These are phyloP conservation scores for Pseudachorutes palmiensis DNA, from an alignment of 1,140 invertebrate species.

Conservation along the genomic window DNA sequence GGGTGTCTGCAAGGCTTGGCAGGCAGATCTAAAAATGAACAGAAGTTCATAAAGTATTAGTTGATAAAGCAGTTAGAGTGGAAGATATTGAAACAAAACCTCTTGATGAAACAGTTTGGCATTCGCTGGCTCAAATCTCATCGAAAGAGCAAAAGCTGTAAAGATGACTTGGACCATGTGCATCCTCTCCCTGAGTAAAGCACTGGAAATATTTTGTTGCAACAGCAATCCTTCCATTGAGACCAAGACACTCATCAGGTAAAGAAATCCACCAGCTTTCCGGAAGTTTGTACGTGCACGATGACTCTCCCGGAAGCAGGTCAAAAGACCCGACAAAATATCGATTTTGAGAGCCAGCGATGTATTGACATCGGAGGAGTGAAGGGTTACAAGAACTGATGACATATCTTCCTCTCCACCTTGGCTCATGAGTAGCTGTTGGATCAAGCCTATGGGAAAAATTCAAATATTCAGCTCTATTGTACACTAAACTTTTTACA, in stretches of 20 bases:
- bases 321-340: slow-evolving; percentile 78
- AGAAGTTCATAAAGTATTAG: not conserved
- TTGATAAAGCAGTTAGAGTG: too few relatives aligned
- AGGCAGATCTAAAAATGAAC: slow-evolving; percentile 64
- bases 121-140: slow-evolving; percentile 98
- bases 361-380: slow-evolving; percentile 64
- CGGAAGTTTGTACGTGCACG: slow-evolving; percentile 91
- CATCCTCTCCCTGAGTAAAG: slow-evolving; percentile 46
- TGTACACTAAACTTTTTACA: too few relatives aligned
- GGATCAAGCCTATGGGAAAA: slow-evolving; percentile 38
- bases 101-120: slow-evolving; percentile 96
- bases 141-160: slow-evolving; percentile 91
- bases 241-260: slow-evolving; percentile 89
- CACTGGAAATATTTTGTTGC: slow-evolving; percentile 45
- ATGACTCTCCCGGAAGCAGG: slow-evolving; percentile 87
- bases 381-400: slow-evolving; percentile 79
- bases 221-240: slow-evolving; percentile 77
- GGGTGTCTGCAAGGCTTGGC: slow-evolving; percentile 82
- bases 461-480: too few relatives aligned
- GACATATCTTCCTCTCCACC: slow-evolving; percentile 94
- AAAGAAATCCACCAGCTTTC: slow-evolving; percentile 95
- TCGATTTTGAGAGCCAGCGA: slow-evolving; percentile 77
- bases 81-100: slow-evolving; percentile 50
- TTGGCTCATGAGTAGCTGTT: slow-evolving; percentile 59
- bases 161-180: slow-evolving; percentile 48